These are phyloP conservation scores for Sorex fumeus DNA, from an alignment of 2,113 vertebrate genomes.

Conservation along the genomic window DNA sequence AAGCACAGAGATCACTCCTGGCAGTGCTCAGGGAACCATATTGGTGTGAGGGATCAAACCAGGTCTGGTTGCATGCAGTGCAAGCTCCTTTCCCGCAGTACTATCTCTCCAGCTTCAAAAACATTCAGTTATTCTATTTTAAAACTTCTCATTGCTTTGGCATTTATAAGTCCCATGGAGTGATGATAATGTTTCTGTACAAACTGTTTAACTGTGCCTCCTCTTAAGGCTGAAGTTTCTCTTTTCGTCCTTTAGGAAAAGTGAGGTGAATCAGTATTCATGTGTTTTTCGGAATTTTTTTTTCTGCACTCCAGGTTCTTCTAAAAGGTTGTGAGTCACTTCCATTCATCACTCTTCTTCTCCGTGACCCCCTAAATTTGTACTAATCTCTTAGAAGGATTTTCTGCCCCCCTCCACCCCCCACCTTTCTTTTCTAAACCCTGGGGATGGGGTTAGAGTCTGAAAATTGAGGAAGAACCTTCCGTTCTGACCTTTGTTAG, in stretches of 20 bases:
- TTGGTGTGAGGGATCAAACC: too few relatives aligned
- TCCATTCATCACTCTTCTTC: background rate
- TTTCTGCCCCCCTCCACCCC: background rate
- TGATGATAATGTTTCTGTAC: background rate
- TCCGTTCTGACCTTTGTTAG: constrained; percentile 53
- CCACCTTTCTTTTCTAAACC: background rate
- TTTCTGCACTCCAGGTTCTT: background rate
- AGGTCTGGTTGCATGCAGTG: too few relatives aligned
- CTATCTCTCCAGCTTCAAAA: too few relatives aligned
- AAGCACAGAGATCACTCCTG: too few relatives aligned
- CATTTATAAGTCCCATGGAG: background rate
- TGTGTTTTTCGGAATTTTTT: background rate
- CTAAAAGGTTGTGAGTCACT: constrained; percentile 44
- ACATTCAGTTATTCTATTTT: background rate
- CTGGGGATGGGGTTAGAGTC: background rate
- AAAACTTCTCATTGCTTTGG: background rate
- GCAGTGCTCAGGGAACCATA: too few relatives aligned
- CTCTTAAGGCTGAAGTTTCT: background rate
- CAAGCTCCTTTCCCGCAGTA: too few relatives aligned
- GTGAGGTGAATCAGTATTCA: background rate
- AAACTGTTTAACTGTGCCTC: background rate
- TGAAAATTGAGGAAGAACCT: constrained; percentile 35
- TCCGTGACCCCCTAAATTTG: background rate
- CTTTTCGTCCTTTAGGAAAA: background rate
- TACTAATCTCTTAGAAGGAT: constrained; percentile 32